phyloP scores from a whole-genome alignment of 2,113 vertebrate species.

The Pangasianodon hypophthalmus region DNA sequence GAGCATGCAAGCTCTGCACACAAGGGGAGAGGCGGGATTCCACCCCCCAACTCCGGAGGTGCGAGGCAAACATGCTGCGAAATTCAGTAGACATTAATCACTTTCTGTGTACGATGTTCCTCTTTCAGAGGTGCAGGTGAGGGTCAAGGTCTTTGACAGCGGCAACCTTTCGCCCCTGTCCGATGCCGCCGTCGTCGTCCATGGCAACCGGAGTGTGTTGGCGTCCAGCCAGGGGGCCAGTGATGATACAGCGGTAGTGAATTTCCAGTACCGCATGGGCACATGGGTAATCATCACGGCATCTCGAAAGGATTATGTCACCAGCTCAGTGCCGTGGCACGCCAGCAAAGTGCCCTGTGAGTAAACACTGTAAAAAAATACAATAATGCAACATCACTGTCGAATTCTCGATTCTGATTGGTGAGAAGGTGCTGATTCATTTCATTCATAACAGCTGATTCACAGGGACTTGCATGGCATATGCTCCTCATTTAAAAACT shows the following conservation, averaged over 20 bases:
- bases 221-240: slow-evolving; percentile 77
- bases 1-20: too few relatives aligned
- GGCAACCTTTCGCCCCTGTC: slow-evolving; percentile 85
- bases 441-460: not conserved
- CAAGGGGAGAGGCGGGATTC: too few relatives aligned
- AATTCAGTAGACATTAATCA: not conserved
- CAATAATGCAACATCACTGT: not conserved
- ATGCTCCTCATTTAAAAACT: not conserved
- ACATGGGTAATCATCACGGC: slow-evolving; percentile 85
- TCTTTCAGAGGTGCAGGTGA: slow-evolving; percentile 88
- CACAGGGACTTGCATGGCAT: not conserved
- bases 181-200: slow-evolving; percentile 81
- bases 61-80: too few relatives aligned
- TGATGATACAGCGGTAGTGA: slow-evolving; percentile 79
- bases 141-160: slow-evolving; percentile 93
- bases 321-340: slow-evolving; percentile 92
- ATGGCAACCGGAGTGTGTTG: slow-evolving; percentile 84
- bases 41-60: too few relatives aligned
- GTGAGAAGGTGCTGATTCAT: not conserved
- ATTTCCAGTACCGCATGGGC: slow-evolving; percentile 84
- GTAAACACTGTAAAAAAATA: slow-evolving; percentile 57
- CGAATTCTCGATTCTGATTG: not conserved
- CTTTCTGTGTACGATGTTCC: slow-evolving; percentile 42
- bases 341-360: slow-evolving; percentile 90
- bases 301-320: slow-evolving; percentile 86